Evolutionary conservation across 2,888 invertebrate species (phyloP).

Genomic region (Acrobasis consociella): DNA sequence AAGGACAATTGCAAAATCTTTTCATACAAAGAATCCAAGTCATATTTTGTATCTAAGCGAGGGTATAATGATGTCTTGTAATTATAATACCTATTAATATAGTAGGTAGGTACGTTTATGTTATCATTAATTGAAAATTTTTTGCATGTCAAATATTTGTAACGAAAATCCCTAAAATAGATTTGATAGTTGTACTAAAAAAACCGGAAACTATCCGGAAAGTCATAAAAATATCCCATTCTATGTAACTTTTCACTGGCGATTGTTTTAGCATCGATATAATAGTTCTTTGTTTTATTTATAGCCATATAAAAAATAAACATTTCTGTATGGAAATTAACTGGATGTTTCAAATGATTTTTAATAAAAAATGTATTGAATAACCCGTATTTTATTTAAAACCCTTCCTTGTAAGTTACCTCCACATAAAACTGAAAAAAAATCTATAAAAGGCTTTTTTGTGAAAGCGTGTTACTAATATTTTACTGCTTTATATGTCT

Average conservation of each 20-base stretch:
- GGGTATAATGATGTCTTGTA: no score
- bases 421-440: no score
- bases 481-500: no score
- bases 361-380: slow-evolving; percentile 67
- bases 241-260: background rate
- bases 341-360: slow-evolving; percentile 67
- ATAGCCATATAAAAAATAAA: slow-evolving; percentile 35
- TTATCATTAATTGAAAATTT: no score
- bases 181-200: background rate
- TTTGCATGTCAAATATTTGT: no score
- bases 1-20: no score
- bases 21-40: no score
- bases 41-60: no score
- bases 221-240: background rate
- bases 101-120: no score
- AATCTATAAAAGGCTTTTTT: no score
- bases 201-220: background rate
- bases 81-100: no score
- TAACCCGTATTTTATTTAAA: slow-evolving; percentile 29
- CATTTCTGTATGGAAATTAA: slow-evolving; percentile 53
- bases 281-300: slow-evolving; percentile 20
- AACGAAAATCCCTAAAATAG: background rate
- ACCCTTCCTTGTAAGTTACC: background rate
- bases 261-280: slow-evolving; percentile 3
- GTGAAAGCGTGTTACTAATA: no score